Evolutionary conservation across 2,113 vertebrate genomes (phyloP).

Genomic region (Lepisosteus oculatus): DNA sequence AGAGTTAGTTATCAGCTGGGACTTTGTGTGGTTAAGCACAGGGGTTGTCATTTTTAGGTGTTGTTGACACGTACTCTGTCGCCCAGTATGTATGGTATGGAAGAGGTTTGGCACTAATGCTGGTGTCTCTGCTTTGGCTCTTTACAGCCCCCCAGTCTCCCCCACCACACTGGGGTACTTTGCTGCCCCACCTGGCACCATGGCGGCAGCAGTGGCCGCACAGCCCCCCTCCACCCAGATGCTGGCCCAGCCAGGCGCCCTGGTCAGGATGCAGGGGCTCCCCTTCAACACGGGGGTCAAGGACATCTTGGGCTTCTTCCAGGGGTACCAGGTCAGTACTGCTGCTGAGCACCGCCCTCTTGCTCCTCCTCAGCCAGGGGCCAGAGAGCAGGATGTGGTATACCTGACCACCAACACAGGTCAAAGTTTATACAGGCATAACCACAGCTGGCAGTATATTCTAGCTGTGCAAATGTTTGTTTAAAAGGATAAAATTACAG

Average conservation of each 20-base stretch:
- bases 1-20: too few species aligned
- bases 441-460: too few species aligned
- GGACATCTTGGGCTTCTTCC: slow-evolving; percentile 95
- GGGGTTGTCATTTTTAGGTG: too few species aligned
- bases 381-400: too few species aligned
- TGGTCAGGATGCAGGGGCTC: slow-evolving; percentile 95
- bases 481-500: too few species aligned
- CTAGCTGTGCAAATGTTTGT: too few species aligned
- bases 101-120: neutral
- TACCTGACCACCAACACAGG: too few species aligned
- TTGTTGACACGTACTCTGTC: too few species aligned
- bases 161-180: slow-evolving; percentile 89
- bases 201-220: slow-evolving; percentile 74
- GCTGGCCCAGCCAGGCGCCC: slow-evolving; percentile 78
- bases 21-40: too few species aligned
- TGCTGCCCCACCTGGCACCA: slow-evolving; percentile 76
- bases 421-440: too few species aligned
- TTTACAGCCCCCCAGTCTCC: slow-evolving; percentile 84
- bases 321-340: slow-evolving; percentile 89
- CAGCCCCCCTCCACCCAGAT: slow-evolving; percentile 67
- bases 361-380: rapidly evolving
- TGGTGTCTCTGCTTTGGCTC: slow-evolving; percentile 9
- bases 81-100: too few species aligned
- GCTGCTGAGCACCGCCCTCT: too few species aligned
- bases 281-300: slow-evolving; percentile 91